Evolutionary conservation across 2,888 invertebrate species (phyloP).

Genomic region (Lochmaea crataegi): DNA sequence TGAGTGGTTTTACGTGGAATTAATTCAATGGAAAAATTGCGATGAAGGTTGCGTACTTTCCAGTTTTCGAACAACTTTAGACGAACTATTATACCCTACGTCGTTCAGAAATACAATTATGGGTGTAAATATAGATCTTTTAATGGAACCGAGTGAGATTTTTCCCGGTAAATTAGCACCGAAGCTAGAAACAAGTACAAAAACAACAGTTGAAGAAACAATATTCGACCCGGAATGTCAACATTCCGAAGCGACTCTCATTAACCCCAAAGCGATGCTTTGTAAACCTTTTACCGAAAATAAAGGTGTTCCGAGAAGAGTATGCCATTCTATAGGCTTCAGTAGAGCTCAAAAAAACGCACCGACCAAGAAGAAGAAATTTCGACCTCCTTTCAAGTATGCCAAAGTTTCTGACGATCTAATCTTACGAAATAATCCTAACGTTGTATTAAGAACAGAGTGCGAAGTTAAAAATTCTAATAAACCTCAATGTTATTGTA

Average conservation of each 20-base stretch:
- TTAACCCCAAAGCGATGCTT: slow-evolving; percentile 64
- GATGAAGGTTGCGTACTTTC: slow-evolving; percentile 69
- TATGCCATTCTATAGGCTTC: slow-evolving; percentile 54
- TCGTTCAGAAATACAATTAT: slow-evolving; percentile 69
- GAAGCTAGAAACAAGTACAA: slow-evolving; percentile 77
- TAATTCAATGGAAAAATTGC: slow-evolving; percentile 73
- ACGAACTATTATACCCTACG: slow-evolving; percentile 74
- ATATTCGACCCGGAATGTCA: slow-evolving; percentile 52
- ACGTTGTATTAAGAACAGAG: slow-evolving; percentile 43
- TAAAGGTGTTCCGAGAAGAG: slow-evolving; percentile 47
- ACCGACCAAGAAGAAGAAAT: slow-evolving; percentile 31
- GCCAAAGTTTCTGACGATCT: slow-evolving; percentile 51
- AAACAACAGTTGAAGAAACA: slow-evolving; percentile 75
- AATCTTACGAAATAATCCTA: slow-evolving; percentile 49
- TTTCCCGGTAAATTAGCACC: slow-evolving; percentile 78
- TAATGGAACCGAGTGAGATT: slow-evolving; percentile 74
- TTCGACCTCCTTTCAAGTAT: slow-evolving; percentile 51
- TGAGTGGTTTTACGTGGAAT: slow-evolving; percentile 73
- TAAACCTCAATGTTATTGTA: slow-evolving; percentile 13
- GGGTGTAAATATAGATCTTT: slow-evolving; percentile 73
- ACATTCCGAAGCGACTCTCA: slow-evolving; percentile 49
- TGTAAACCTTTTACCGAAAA: slow-evolving; percentile 47
- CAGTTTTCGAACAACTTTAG: slow-evolving; percentile 73
- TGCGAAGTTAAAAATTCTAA: slow-evolving; percentile 19
- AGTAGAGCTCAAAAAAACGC: slow-evolving; percentile 44